Conservation (phyloP, 1,140 invertebrate species). For the Drosophila bocqueti region DNA sequence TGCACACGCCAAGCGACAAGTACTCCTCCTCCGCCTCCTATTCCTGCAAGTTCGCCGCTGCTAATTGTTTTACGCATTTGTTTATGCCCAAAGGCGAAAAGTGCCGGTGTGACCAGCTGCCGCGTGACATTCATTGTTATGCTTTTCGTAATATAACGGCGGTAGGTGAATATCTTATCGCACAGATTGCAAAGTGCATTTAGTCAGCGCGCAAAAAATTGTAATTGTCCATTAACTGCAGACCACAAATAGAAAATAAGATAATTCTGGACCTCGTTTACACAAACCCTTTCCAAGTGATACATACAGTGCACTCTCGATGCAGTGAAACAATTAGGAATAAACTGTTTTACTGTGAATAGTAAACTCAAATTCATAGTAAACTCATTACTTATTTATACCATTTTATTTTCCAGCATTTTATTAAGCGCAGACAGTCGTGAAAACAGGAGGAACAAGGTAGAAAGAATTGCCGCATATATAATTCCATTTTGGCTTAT, state of each 20-base stretch:
- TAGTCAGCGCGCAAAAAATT: slow-evolving; percentile 27
- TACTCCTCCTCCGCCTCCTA: slow-evolving; percentile 17
- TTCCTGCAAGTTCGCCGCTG: background rate
- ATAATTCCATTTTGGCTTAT: slow-evolving; percentile 69
- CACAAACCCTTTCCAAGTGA: background rate
- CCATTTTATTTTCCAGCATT: slow-evolving; percentile 57
- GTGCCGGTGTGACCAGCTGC: slow-evolving; percentile 40
- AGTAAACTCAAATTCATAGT: no score
- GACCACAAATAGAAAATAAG: slow-evolving; percentile 9
- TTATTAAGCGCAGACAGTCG: slow-evolving; percentile 60
- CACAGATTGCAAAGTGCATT: slow-evolving; percentile 38
- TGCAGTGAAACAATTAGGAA: background rate
- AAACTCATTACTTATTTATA: slow-evolving; percentile 5
- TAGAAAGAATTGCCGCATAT: slow-evolving; percentile 38
- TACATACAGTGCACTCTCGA: background rate
- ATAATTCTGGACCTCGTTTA: background rate
- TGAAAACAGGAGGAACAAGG: slow-evolving; percentile 4
- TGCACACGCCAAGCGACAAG: slow-evolving; percentile 36
- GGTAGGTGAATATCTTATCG: slow-evolving; percentile 57
- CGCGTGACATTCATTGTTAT: slow-evolving; percentile 46
- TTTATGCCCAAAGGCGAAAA: slow-evolving; percentile 46
- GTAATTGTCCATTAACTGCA: slow-evolving; percentile 21
- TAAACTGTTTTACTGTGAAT: background rate
- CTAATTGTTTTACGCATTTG: slow-evolving; percentile 69
- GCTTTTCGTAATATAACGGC: slow-evolving; percentile 62